Conservation (phyloP, 2,888 invertebrate genomes). For the Lepidocyrtinus sp. region DNA sequence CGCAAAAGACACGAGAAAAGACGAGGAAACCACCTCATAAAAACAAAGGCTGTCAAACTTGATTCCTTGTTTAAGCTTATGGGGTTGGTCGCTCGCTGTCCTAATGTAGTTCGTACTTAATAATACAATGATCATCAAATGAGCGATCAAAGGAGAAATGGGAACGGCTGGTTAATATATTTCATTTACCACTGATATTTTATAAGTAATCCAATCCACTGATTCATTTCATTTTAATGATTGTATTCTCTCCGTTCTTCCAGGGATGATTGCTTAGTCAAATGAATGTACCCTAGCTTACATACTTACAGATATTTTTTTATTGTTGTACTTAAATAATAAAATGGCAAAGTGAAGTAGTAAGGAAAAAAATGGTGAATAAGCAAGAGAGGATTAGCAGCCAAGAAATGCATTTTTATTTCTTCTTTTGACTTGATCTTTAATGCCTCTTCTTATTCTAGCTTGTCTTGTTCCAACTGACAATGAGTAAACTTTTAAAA, state of each 20-base stretch:
- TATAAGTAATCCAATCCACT: slow-evolving; percentile 50
- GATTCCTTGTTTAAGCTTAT: slow-evolving; percentile 52
- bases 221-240: slow-evolving; percentile 61
- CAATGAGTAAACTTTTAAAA: slow-evolving; percentile 32
- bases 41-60: slow-evolving; percentile 64
- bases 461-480: slow-evolving; percentile 22
- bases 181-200: background rate
- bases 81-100: slow-evolving; percentile 23
- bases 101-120: slow-evolving; percentile 46
- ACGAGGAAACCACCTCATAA: slow-evolving; percentile 57
- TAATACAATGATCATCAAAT: slow-evolving; percentile 24
- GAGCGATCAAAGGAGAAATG: too few species aligned
- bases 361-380: background rate
- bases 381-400: background rate
- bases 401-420: slow-evolving; percentile 2
- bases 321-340: slow-evolving; percentile 10
- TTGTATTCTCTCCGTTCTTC: slow-evolving; percentile 15
- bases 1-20: slow-evolving; percentile 52
- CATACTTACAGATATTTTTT: slow-evolving; percentile 2
- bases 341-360: background rate
- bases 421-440: background rate
- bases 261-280: too few species aligned
- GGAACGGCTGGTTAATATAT: slow-evolving; percentile 22
- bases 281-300: too few species aligned
- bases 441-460: slow-evolving; percentile 1